A percentile compares a stretch with the other conserved stretches of the same genome.
Conservation (phyloP, 2,797 vertebrate species). For the Lithobates pipiens region DNA sequence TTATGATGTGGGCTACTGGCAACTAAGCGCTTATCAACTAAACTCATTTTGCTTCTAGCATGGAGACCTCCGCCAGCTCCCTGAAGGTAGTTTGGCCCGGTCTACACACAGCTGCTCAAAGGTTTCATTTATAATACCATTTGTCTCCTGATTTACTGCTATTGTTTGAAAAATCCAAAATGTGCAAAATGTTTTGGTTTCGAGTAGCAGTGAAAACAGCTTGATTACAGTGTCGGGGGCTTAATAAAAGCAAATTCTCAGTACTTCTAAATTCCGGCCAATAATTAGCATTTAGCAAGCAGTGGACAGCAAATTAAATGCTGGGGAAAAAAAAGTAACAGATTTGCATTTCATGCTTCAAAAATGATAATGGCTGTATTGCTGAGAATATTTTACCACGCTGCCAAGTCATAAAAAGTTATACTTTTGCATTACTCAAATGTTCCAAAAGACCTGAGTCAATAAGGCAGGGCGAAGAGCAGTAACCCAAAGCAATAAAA, state of each 20-base stretch:
- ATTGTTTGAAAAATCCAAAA: constrained; percentile 68
- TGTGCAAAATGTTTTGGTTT: constrained; percentile 67
- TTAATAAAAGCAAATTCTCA: constrained; percentile 69
- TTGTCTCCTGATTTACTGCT: constrained; percentile 67
- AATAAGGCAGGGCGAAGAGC: not conserved
- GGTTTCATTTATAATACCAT: constrained; percentile 64
- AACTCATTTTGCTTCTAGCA: constrained; percentile 62
- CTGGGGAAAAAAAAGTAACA: constrained; percentile 55
- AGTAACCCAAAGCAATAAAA: not conserved
- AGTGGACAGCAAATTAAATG: constrained; percentile 64
- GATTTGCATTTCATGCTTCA: constrained; percentile 69
- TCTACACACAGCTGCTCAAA: constrained; percentile 64
- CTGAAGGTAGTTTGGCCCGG: constrained; percentile 65
- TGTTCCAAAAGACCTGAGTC: not conserved
- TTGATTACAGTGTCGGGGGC: constrained; percentile 63
- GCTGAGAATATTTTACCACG: constrained; percentile 67
- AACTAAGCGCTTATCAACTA: constrained; percentile 55
- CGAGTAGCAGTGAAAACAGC: constrained; percentile 66
- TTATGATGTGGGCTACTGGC: constrained; percentile 53
- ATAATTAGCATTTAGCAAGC: constrained; percentile 64
- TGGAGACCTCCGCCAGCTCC: constrained; percentile 62
- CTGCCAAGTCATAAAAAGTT: constrained; percentile 63
- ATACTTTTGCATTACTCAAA: not conserved
- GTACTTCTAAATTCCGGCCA: constrained; percentile 55
- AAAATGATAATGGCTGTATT: constrained; percentile 64